Percentiles rank a stretch among this genome's conserved stretches.
Evolutionary conservation across 2,797 vertebrate genomes (phyloP).

Genomic region (Fistularia commersonii): DNA sequence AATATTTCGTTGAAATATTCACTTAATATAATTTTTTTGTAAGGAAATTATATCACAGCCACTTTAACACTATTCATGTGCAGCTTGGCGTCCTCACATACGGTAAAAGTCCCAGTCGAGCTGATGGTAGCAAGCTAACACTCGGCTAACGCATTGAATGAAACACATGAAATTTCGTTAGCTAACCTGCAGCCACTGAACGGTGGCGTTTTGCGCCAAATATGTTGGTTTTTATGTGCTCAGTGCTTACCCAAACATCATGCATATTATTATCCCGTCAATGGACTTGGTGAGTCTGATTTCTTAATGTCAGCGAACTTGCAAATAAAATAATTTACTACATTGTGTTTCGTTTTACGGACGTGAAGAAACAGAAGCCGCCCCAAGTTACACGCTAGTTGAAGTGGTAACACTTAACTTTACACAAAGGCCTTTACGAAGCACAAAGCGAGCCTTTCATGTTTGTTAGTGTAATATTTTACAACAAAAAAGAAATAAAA

Average conservation of each 20-base stretch:
- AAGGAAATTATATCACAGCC: background rate
- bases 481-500: no score
- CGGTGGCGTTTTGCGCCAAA: background rate
- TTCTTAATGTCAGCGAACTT: background rate
- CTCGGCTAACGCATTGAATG: slow-evolving; percentile 64
- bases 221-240: background rate
- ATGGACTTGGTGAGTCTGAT: background rate
- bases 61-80: background rate
- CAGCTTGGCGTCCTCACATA: background rate
- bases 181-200: slow-evolving; percentile 5
- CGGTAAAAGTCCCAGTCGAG: background rate
- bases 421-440: no score
- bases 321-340: background rate
- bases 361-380: background rate
- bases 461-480: no score
- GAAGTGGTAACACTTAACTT: no score
- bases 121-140: slow-evolving; percentile 46
- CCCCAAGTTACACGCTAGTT: no score
- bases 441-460: no score
- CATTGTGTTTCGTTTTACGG: slow-evolving; percentile 24
- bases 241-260: no score
- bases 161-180: slow-evolving; percentile 27
- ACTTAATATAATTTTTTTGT: background rate
- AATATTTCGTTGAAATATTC: accelerated
- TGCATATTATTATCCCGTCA: no score